phyloP scores from a whole-genome alignment of 2,797 vertebrate species.

The Characodon lateralis region DNA sequence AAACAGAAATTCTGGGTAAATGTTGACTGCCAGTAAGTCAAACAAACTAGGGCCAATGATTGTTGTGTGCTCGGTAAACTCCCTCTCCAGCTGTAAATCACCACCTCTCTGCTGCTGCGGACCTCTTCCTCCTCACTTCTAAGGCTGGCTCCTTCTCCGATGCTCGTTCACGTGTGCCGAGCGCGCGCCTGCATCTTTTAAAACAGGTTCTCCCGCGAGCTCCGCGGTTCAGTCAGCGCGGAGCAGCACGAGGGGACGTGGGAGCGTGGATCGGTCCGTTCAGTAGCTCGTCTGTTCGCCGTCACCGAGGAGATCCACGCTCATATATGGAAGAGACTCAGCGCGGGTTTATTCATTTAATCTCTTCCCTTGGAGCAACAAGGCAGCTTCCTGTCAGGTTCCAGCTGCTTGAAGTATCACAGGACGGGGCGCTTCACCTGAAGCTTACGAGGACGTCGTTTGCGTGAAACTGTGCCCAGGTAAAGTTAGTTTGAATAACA shows the following conservation, averaged over 20 bases:
- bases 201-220: conserved; percentile 32
- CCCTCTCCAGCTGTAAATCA: conserved; percentile 16
- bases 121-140: conserved; percentile 1
- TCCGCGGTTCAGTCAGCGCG: conserved; percentile 21
- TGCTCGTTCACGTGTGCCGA: conserved; percentile 56
- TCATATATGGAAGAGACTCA: neutral
- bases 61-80: neutral
- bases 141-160: conserved; percentile 12
- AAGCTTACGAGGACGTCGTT: conserved; percentile 52
- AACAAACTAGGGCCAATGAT: conserved; percentile 7
- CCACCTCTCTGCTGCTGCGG: neutral
- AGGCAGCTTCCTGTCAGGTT: neutral
- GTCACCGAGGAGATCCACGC: neutral
- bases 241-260: neutral
- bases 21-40: conserved; percentile 19
- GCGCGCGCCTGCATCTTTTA: conserved; percentile 65
- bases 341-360: neutral
- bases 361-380: rapidly evolving
- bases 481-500: conserved; percentile 32
- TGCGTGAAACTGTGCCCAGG: conserved; percentile 71
- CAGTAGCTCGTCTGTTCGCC: neutral
- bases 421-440: conserved; percentile 29
- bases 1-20: neutral
- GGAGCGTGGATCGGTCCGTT: neutral
- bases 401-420: conserved; percentile 14